These are phyloP conservation scores for Eupeodes luniger DNA, from an alignment of 2,888 invertebrate species.

Conservation along the genomic window DNA sequence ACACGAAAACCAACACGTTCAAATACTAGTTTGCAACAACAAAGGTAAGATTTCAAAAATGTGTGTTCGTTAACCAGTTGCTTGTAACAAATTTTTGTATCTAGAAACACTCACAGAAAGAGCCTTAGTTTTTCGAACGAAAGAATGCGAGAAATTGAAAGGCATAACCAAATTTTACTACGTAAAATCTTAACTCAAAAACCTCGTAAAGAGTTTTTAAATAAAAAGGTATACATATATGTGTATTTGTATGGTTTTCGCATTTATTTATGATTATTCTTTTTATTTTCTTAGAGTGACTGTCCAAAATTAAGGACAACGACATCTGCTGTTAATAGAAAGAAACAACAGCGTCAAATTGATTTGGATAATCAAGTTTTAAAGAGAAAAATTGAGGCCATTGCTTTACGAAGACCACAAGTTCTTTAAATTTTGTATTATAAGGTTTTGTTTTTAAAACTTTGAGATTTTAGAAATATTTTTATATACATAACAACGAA, in stretches of 20 bases:
- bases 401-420: constrained; percentile 68
- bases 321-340: constrained; percentile 85
- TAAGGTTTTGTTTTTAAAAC: neutral
- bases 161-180: constrained; percentile 86
- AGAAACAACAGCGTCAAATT: constrained; percentile 86
- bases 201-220: constrained; percentile 74
- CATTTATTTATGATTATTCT: neutral
- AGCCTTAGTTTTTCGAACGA: constrained; percentile 85
- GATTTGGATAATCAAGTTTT: constrained; percentile 86
- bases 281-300: constrained; percentile 7
- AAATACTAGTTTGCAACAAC: constrained; percentile 63
- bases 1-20: constrained; percentile 58
- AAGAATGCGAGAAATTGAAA: constrained; percentile 86
- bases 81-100: neutral
- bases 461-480: neutral
- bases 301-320: constrained; percentile 28
- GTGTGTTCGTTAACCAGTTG: neutral
- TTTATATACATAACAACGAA: neutral
- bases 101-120: constrained; percentile 51
- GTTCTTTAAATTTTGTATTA: neutral
- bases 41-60: constrained; percentile 71
- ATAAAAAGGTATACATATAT: neutral
- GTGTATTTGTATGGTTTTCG: neutral
- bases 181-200: constrained; percentile 86
- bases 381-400: constrained; percentile 82